Percentiles rank a stretch among this genome's conserved stretches.
Evolutionary conservation across 2,113 vertebrate genomes (phyloP).

Genomic region (Tiliqua scincoides): DNA sequence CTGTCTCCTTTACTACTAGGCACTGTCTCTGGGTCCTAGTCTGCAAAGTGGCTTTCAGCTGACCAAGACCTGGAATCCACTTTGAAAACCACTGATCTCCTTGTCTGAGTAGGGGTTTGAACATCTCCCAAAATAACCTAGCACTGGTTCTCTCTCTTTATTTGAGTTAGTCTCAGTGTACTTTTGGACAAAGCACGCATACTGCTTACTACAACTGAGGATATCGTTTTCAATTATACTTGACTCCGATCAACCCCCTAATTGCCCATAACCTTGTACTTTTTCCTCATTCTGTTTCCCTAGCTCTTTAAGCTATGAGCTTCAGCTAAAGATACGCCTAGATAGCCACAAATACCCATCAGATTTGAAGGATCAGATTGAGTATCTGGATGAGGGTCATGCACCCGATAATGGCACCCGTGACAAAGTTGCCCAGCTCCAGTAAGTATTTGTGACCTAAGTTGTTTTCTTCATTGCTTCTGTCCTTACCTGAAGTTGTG

Average conservation of each 20-base stretch:
- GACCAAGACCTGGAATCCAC: no score
- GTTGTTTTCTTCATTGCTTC: neutral
- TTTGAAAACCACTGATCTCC: no score
- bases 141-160: neutral
- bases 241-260: neutral
- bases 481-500: neutral
- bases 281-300: neutral
- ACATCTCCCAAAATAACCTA: neutral
- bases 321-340: conserved; percentile 60
- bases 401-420: neutral
- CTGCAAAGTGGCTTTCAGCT: no score
- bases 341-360: conserved; percentile 43
- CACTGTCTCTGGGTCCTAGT: no score
- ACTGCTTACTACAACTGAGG: neutral
- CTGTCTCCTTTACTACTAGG: no score
- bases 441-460: conserved; percentile 27
- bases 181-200: neutral
- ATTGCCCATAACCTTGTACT: neutral
- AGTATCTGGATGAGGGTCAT: neutral
- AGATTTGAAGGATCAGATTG: conserved; percentile 68
- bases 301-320: conserved; percentile 49
- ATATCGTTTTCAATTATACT: neutral
- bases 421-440: conserved; percentile 57
- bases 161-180: neutral
- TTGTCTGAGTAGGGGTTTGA: neutral